Conservation (phyloP, 23 tunicate species). For the Halocynthia aurantium region DNA sequence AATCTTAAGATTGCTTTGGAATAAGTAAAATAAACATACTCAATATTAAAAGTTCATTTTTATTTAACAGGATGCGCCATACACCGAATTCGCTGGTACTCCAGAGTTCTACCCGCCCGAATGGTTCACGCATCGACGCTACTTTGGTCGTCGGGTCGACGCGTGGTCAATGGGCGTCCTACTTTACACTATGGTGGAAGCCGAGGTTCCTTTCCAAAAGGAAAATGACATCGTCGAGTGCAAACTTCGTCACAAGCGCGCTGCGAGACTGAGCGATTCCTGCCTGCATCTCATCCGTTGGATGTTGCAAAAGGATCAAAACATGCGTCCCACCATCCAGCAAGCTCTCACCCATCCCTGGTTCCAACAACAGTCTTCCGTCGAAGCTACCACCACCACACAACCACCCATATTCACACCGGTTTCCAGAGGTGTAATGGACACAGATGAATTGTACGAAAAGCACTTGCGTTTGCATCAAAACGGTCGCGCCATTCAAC, state of each 20-base stretch:
- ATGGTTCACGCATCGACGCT: conserved; percentile 84
- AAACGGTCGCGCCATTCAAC: not conserved
- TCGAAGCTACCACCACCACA: not conserved
- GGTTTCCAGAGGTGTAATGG: conserved; percentile 30
- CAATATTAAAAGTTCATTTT: not conserved
- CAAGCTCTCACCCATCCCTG: conserved; percentile 72
- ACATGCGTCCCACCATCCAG: conserved; percentile 54
- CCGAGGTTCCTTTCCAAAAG: conserved; percentile 95
- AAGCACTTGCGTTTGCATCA: not conserved
- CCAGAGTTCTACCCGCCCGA: conserved; percentile 99
- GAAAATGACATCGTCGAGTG: conserved; percentile 79
- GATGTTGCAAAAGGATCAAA: conserved; percentile 72
- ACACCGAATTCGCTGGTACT: conserved; percentile 97
- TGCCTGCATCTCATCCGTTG: conserved; percentile 58
- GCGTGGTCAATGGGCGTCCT: conserved; percentile 98
- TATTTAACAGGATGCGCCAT: conserved; percentile 53
- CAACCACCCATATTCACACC: not conserved
- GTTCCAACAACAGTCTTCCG: conserved; percentile 16
- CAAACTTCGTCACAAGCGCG: conserved; percentile 64
- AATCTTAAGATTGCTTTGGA: conserved; percentile 1
- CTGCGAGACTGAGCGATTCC: conserved; percentile 19
- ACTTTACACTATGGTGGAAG: conserved; percentile 92
- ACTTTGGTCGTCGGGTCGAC: conserved; percentile 68
- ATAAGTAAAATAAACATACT: not conserved
- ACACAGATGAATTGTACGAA: conserved; percentile 39